These are phyloP conservation scores for Ctena decussata DNA, from an alignment of 2,888 invertebrate species.

Conservation along the genomic window DNA sequence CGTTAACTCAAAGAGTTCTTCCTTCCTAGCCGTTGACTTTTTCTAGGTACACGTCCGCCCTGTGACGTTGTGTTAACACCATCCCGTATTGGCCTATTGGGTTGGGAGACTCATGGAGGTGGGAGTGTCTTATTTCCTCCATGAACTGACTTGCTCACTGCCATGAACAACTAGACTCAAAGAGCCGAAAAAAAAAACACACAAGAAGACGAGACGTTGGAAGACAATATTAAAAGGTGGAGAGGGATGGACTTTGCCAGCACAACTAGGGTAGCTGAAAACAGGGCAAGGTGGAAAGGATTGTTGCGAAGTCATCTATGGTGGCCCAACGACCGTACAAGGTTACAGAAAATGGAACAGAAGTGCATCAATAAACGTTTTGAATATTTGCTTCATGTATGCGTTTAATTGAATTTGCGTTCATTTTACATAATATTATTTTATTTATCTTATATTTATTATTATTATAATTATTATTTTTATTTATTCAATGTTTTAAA, in stretches of 20 bases:
- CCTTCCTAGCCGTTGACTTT: too few relatives aligned
- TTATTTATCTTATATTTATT: neutral
- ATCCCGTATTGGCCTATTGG: too few relatives aligned
- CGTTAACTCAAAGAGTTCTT: too few relatives aligned
- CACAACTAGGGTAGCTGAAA: too few relatives aligned
- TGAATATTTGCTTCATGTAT: neutral
- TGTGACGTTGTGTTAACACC: too few relatives aligned
- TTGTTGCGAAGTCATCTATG: too few relatives aligned
- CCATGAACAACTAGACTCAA: neutral
- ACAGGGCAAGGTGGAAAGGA: too few relatives aligned
- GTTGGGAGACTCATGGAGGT: neutral
- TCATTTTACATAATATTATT: neutral
- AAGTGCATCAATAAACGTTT: neutral
- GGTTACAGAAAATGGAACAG: neutral
- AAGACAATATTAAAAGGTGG: too few relatives aligned
- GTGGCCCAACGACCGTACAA: too few relatives aligned
- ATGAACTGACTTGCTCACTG: neutral
- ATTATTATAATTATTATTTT: too few relatives aligned
- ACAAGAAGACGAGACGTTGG: neutral
- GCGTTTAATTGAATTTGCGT: neutral
- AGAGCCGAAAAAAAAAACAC: neutral
- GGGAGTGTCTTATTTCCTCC: neutral
- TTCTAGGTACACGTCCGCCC: neutral
- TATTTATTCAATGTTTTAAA: too few relatives aligned
- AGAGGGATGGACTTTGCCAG: too few relatives aligned